Evolutionary conservation across 2,113 vertebrate species (phyloP).

Genomic region (Callorhinus ursinus): DNA sequence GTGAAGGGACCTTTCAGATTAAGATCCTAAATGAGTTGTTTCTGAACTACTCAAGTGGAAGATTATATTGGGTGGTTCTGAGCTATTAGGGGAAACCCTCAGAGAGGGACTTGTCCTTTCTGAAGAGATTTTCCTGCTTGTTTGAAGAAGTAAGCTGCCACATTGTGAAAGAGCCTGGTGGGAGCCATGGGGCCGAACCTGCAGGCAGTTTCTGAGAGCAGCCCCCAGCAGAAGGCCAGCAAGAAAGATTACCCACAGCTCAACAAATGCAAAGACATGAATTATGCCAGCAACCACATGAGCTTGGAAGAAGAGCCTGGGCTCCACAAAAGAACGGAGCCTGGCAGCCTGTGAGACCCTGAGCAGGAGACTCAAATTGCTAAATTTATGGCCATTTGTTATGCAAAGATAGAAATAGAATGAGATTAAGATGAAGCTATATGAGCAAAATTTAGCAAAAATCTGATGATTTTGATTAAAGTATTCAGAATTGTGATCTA

Average conservation of each 20-base stretch:
- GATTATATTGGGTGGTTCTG: not conserved
- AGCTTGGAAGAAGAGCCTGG: not conserved
- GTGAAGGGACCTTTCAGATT: not conserved
- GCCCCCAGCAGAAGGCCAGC: not conserved
- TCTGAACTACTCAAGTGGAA: not conserved
- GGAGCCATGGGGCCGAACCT: not conserved
- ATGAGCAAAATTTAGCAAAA: not conserved
- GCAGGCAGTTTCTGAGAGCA: not conserved
- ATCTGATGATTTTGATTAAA: not conserved
- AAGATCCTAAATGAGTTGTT: not conserved
- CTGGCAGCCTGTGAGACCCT: not conserved
- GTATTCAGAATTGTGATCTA: not conserved
- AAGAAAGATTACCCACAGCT: not conserved
- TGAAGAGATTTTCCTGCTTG: not conserved
- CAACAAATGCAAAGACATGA: not conserved
- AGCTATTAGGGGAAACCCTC: rapidly evolving
- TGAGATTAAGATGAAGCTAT: not conserved
- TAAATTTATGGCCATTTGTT: not conserved
- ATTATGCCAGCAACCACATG: not conserved
- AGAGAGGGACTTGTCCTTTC: not conserved
- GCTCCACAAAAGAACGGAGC: no score
- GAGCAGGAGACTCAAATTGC: no score
- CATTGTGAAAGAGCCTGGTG: not conserved
- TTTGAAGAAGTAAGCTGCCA: not conserved
- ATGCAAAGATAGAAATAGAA: not conserved